phyloP scores from a whole-genome alignment of 1,140 invertebrate genomes.

The Calliphora vicina region DNA sequence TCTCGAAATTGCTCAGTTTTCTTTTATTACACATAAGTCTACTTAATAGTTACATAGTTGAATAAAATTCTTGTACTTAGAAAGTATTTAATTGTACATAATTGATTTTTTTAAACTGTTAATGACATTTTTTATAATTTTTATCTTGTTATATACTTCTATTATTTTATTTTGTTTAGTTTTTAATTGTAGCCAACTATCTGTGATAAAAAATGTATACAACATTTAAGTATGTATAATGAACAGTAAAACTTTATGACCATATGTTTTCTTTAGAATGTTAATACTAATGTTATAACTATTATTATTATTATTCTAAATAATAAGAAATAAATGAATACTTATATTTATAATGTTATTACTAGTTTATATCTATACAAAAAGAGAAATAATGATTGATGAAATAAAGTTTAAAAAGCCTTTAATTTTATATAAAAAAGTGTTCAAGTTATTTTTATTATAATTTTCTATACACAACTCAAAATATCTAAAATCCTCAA shows the following conservation, averaged over 20 bases:
- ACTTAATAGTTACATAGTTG: too few relatives aligned
- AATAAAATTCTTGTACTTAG: neutral
- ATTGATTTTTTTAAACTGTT: neutral
- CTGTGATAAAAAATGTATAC: neutral
- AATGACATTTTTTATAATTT: neutral
- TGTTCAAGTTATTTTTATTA: too few relatives aligned
- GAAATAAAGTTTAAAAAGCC: too few relatives aligned
- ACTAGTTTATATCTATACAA: too few relatives aligned
- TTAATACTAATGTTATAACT: neutral
- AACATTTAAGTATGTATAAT: neutral
- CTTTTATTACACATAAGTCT: too few relatives aligned
- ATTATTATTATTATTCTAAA: neutral
- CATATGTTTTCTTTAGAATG: neutral
- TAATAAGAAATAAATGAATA: neutral
- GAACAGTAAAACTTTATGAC: neutral
- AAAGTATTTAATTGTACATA: neutral
- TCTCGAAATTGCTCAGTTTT: too few relatives aligned
- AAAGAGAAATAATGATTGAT: too few relatives aligned
- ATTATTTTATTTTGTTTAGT: neutral
- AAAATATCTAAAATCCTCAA: too few relatives aligned
- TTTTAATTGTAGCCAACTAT: neutral
- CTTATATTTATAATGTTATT: too few relatives aligned
- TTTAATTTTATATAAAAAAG: too few relatives aligned
- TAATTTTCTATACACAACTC: too few relatives aligned
- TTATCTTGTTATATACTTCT: neutral